Evolutionary conservation across 2,888 invertebrate species (phyloP).

Genomic region (Andrena chrysosceles): DNA sequence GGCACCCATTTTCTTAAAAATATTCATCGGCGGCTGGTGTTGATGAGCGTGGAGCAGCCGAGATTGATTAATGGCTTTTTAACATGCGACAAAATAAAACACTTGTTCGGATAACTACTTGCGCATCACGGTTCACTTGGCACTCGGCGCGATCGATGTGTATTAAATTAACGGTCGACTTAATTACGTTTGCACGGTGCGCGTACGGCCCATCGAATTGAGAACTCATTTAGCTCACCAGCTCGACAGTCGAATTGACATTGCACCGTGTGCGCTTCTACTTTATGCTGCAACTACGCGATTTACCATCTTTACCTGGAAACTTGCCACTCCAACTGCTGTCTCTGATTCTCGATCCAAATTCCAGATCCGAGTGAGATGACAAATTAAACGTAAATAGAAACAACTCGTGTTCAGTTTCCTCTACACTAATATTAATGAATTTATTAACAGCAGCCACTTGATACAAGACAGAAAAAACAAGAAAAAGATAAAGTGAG

Average conservation of each 20-base stretch:
- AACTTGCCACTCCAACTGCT: too few species aligned
- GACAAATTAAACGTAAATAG: too few species aligned
- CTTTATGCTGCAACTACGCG: too few species aligned
- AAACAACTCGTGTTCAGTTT: too few species aligned
- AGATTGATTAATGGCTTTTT: slow-evolving; percentile 6
- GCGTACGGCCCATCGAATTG: background rate
- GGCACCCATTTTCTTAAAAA: background rate
- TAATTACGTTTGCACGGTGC: background rate
- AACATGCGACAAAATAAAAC: slow-evolving; percentile 1
- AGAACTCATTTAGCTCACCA: slow-evolving; percentile 5
- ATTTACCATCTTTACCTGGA: too few species aligned
- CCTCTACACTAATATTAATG: too few species aligned
- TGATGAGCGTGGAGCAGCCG: background rate
- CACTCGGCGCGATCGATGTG: slow-evolving; percentile 1
- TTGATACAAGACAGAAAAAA: too few species aligned
- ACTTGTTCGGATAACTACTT: background rate
- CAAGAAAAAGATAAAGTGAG: too few species aligned
- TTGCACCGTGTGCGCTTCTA: background rate
- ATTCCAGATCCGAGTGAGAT: too few species aligned
- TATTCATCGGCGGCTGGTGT: background rate
- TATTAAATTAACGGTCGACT: background rate
- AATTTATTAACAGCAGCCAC: too few species aligned
- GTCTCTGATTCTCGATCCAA: too few species aligned
- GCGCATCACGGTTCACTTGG: background rate
- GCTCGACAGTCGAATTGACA: background rate